Base-by-base conservation (phyloP, 2,888 invertebrate species). In the Melanargia galathea region DNA sequence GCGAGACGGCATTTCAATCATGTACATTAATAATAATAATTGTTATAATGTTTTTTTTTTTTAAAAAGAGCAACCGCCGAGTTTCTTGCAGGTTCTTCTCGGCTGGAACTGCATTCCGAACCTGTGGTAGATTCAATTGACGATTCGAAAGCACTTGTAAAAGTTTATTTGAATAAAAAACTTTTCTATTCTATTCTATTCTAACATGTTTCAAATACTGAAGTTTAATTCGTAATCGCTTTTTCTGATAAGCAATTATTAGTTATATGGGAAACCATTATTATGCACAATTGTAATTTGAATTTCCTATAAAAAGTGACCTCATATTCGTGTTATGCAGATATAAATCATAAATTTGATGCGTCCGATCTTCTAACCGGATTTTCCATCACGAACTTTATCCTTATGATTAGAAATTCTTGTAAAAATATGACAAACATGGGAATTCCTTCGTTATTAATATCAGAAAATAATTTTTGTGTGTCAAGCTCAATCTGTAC, bases 291-390 rank as follows among this genome's bases (percentile, higher is more conserved):
- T 40, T 55, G 16, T 55, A 5, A 55, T 4, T 16, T 18, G 11
- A 55, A 45, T n/a, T 57, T 45, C 20, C 33, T 24, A 20, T 33
- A 45, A 45, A 45, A 30, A 33, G 24, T 57, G 56, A 58, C 33
- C 8, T 48, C 58, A 58, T 48, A 8, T 35, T 58, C 22, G n/a
- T 33, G 57, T 48, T 58, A 46, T 5, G 24, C 46, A 48, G 58
- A 58, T 52, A 58, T 35, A 20, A 26, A 46, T 48, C 30, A 30
- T 22, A 35, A 46, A 48, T 6, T 30, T 48, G n/a, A 57, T 57
- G 35, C 13, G 18, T 20, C 13, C 13, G 13, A 11, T 30, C 8
- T 45, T 57, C 18, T 33, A 13, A 45, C 20, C 45, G 56, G 58
- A 48, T 58, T 48, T 58, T 58, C 45, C 33, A 58, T 30, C 7